These are phyloP conservation scores for Cryptocheilus praepositus DNA, from an alignment of 2,888 invertebrate species.

Conservation along the genomic window DNA sequence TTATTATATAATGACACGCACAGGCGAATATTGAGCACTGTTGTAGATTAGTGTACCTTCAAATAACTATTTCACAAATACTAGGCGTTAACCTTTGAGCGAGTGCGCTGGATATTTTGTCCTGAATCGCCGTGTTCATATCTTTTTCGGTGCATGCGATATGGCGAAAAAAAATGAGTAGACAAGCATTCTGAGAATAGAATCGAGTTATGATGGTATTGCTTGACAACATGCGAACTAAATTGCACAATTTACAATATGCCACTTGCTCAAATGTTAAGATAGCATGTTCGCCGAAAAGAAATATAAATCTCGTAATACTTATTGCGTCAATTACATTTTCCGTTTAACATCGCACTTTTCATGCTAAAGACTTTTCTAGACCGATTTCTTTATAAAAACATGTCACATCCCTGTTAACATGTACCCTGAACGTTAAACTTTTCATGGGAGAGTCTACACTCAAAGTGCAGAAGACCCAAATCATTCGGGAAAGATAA, in stretches of 20 bases:
- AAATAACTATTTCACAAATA: slow-evolving; percentile 22
- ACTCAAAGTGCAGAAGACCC: neutral
- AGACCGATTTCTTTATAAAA: slow-evolving; percentile 42
- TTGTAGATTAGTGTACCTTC: slow-evolving; percentile 32
- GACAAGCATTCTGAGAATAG: too few relatives aligned
- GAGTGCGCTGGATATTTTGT: too few relatives aligned
- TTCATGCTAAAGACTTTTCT: slow-evolving; percentile 44
- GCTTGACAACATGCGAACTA: too few relatives aligned
- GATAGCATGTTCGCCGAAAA: slow-evolving; percentile 33
- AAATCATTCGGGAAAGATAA: slow-evolving; percentile 17
- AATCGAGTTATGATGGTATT: too few relatives aligned
- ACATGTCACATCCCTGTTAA: slow-evolving; percentile 44
- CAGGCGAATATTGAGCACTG: slow-evolving; percentile 47
- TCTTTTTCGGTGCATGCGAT: too few relatives aligned
- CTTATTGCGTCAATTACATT: slow-evolving; percentile 53
- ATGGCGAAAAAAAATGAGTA: too few relatives aligned
- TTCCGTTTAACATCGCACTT: slow-evolving; percentile 65
- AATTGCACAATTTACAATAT: too few relatives aligned
- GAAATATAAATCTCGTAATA: slow-evolving; percentile 44
- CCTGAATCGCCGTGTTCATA: too few relatives aligned
- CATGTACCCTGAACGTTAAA: slow-evolving; percentile 62
- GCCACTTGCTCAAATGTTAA: too few relatives aligned
- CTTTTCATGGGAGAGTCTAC: slow-evolving; percentile 6
- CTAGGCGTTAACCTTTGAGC: too few relatives aligned
- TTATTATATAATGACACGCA: slow-evolving; percentile 24